Conservation (phyloP, 2,113 vertebrate species). For the Tetrao urogallus region DNA sequence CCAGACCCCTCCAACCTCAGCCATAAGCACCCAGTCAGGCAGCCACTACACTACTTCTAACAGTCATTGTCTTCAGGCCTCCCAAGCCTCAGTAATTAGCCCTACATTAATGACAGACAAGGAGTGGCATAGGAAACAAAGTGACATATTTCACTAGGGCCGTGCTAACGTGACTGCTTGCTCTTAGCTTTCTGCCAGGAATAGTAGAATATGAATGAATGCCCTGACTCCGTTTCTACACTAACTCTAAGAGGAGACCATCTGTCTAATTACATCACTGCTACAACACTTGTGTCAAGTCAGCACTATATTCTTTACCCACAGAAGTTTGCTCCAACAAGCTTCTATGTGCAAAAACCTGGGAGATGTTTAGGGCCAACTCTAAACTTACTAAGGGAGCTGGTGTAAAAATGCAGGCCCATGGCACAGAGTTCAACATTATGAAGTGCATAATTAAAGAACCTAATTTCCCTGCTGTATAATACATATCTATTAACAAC, state of each 20-base stretch:
- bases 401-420: not conserved
- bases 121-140: not conserved
- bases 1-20: not conserved
- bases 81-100: accelerated
- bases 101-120: not conserved
- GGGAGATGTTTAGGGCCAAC: not conserved
- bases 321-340: not conserved
- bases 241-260: not conserved
- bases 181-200: not conserved
- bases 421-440: not conserved
- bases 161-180: not conserved
- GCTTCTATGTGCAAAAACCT: not conserved
- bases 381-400: not conserved
- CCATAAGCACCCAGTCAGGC: not conserved
- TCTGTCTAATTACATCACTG: not conserved
- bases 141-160: not conserved
- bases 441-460: not conserved
- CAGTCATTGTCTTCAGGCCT: not conserved
- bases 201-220: not conserved
- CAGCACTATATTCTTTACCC: not conserved
- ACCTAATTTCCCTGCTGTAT: not conserved
- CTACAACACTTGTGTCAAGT: not conserved
- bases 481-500: not conserved
- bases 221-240: not conserved
- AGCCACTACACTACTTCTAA: not conserved